Base-by-base conservation (phyloP, 1,140 invertebrate species). In the Cheumatopsyche charites region DNA sequence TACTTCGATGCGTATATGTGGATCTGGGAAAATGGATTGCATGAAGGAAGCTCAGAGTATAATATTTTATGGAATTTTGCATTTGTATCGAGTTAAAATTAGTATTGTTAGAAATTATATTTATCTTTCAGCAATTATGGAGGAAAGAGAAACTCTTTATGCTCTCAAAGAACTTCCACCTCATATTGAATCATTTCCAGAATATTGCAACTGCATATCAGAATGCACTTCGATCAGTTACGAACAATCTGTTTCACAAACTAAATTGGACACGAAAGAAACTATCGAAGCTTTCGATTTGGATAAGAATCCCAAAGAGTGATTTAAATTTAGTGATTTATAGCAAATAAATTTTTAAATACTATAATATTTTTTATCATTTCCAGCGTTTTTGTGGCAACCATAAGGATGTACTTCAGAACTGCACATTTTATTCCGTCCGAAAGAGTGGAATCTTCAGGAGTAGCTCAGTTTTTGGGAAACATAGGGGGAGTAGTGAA, bases 171-270 rank as follows among this genome's bases (percentile, higher is more conserved):
- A 84, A 73, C 82, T 88, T n/a, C n/a, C n/a, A n/a, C n/a, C n/a
- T n/a, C n/a, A n/a, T n/a, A 82, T 9, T 79, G 80, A 6, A 86
- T 86, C 76, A 87, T 89, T 11, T 78, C 79, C 81, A 0, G 68
- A 78, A 2, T 70, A 80, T 12, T 90, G 90, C 76, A 84, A 87
- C 73, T 91, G 90, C 76, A 79, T 91, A 66, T 89, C 88, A 0
- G 84, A 88, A 0, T 91, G 90, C 73, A 89, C 87, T 1, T 88
- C 88, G 1, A 82, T 91, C 0, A 82, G 84, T 11, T 91, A 90
- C 77, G 86, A 89, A 67, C 86, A 87, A 0, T 88, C 90, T 78
- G 88, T 86, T 1, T 89, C 89, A 0, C 88, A 90, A 77, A 88
- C 87, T 9, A 84, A 88, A 76, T 86, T 45, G 82, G 87, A 52